Evolutionary conservation across 2,888 invertebrate genomes (phyloP), one percentile per base, ranked within the genome.

Genomic region (Gryllus longicercus): DNA sequence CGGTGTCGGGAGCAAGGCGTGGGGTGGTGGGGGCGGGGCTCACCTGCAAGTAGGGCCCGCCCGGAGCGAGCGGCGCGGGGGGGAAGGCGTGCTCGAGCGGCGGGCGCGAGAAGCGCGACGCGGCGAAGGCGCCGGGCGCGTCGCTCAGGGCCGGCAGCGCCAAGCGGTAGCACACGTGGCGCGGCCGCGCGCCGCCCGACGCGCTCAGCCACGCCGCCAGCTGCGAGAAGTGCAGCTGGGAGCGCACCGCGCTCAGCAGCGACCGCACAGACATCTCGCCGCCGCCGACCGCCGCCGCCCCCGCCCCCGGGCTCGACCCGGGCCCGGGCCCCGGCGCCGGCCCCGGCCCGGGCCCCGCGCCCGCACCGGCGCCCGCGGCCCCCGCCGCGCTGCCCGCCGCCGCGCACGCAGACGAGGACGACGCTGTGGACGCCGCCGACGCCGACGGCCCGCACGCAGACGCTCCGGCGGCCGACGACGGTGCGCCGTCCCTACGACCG

Each of bases 211-310:
- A 98, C 80, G 98, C 96, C 79, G 96, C 95, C 83, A 98, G 92
- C 90, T 98, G 98, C 10, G 98, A 98, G 89, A 98, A 98, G 89
- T 97, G 96, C 82, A 98, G 91, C 87, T 97, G 96, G 11, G 98
- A 98, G 82, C 97, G 92, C 78, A 98, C 94, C 78, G 98, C 98
- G 88, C 96, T 96, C 85, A 97, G 91, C 84, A 98, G 89, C 87
- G 95, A 95, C 85, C 93, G 92, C 50, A 85, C 86, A 82, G 87
- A 86, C 86, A 88, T 87, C 83, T 63, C 63, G 63, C 63, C 63
- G 63, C 38, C 51, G 12, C 63, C n/a, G 14, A 16, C 38, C 38
- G 63, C 16, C 14, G 4, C 63, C 5, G 63, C 14, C 16, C 63
- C 4, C 74, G 11, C 0, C 25, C 38, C 75, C n/a, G 79, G 50